Evolutionary conservation across 2,797 vertebrate genomes (phyloP), one percentile per base, ranked within the genome.

Genomic region (Clarias fuscus): DNA sequence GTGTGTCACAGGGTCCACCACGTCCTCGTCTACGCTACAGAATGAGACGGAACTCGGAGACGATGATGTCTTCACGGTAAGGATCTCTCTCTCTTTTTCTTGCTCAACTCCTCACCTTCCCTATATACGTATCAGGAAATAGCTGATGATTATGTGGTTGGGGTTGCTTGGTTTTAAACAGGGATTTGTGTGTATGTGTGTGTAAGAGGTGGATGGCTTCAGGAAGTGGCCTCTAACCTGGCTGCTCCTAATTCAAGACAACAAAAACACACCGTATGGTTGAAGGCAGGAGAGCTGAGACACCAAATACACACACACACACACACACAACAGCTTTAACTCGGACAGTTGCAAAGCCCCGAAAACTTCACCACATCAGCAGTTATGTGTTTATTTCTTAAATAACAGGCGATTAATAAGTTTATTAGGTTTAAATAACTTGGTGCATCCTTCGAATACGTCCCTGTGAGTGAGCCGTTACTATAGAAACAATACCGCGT

Each of bases 21-120:
- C 98, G n/a, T 99, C 98, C 53, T 99, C 98, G 0, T 99, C 97
- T 1, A 99, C 98, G 0, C 96, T 98, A 89, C 98, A 98, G 91
- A 99, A 99, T 0, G 98, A 99, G 92, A 96, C 97, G 0, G 98
- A 99, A 92, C 96, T 99, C 0, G 98, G 98, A 0, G 98, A 99
- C 1, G 98, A 99, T 0, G 98, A 99, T 30, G 98, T 99, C 87
- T 99, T 99, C 93, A 98, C 97, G 86, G 98, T 99, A 91, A 97
- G 97, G 95, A 13, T 5, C 27, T 58, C 15, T 65, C 40, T 67
- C 24, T 62, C 37, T n/a, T 6, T 85, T 24, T 40, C 77, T 83
- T 6, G 1, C 27, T 30, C 58, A 22, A 22, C n/a, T 7, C 13
- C 27, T 71, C 30, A 22, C 65, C 1, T 15, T 53, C 27, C 33